Base-by-base conservation (phyloP, 2,888 invertebrate genomes). In the Lepidocyrtinus sp. region DNA sequence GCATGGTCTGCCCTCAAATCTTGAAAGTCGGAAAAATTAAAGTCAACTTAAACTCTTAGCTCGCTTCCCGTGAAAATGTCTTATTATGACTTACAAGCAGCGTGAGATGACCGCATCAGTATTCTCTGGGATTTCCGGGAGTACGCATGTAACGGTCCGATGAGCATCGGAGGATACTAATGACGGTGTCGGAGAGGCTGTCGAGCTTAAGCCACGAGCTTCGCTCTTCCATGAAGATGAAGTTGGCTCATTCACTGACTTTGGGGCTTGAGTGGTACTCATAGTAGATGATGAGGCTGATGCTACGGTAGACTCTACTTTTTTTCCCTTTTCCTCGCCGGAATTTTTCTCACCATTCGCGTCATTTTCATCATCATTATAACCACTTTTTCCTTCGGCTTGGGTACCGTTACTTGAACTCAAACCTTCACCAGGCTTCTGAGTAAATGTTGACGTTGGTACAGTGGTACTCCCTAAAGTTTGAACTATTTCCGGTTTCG, bases 51-150 rank as follows among this genome's bases (percentile, higher is more conserved):
- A 36, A 36, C 12, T 36, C 5, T 12, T 7, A 36, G 71, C 17
- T 19, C 7, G 24, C 12, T 22, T 25, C 46, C 2, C 15, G 17
- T 64, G 15, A 46, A 27, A 7, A 64, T 7, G 17, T 2, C 21
- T 61, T 61, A 21, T 3, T 61, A 25, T 12, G 1, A 24, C 68
- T 26, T 80, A 85, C 85, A 75, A 55, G 73, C 86, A 86, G 64
- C 82, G 82, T 17, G 80, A 74, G 61, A 86, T 79, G 19, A 73
- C 73, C 9, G 86, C 85, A 36, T 85, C 85, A 1, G 85, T 71
- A 74, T 86, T 84, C 9, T 80, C 73, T 17, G 86, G 85, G 65
- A 86, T 84, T 62, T 82, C 81, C 25, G 86, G 86, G 12, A 86
- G 77, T 22, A 80, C 75, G 61, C 86, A 86, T 17, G 76, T 75